Evolutionary conservation across 37 sponge, comb jelly and placozoan species (phyloP), one percentile per base, ranked within the genome.

Genomic region (Agelas oroides): DNA sequence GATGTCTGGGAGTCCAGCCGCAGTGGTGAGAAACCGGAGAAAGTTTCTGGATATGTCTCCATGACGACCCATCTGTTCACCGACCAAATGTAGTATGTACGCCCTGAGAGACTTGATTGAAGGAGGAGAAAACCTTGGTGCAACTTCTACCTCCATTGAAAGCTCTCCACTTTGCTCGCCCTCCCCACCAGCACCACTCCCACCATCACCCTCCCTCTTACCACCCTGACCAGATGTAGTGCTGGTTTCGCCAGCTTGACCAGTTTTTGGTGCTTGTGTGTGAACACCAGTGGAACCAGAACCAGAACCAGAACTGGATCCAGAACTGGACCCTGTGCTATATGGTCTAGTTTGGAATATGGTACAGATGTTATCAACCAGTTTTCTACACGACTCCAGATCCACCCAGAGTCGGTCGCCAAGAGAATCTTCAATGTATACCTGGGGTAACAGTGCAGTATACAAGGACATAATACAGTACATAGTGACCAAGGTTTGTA

Each of bases 361-460:
- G 24, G 94, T 94, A 34, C 82, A 58, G 36, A 94, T 94, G 55
- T 97, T 97, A 37, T 89, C 91, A 18, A 92, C 91, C 3, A 97
- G 75, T 39, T 89, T 86, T 59, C 83, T 82, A 78, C 97, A 94
- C 13, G 69, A 56, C 32, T 86, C 85, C 1, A 89, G 66, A 71
- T 97, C 97, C 17, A 89, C 90, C 97, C 97, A 97, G 15, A 97
- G 57, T 33, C 97, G 64, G 28, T 89, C 95, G 30, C 88, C 86
- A 27, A 94, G 69, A 0, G 95, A 83, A 84, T 97, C 97, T 28
- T 97, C 92, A 46, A 97, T 71, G 59, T 91, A 97, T 16, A 81
- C 88, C 92, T 97, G 81, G 15, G 19, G 64, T 30, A 71, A 11
- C 54, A 68, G 8, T 24, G 30, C 36, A 81, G 30, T 80, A 79